phyloP scores from a whole-genome alignment of 1,140 invertebrate genomes.

The Cecropterus lyciades region DNA sequence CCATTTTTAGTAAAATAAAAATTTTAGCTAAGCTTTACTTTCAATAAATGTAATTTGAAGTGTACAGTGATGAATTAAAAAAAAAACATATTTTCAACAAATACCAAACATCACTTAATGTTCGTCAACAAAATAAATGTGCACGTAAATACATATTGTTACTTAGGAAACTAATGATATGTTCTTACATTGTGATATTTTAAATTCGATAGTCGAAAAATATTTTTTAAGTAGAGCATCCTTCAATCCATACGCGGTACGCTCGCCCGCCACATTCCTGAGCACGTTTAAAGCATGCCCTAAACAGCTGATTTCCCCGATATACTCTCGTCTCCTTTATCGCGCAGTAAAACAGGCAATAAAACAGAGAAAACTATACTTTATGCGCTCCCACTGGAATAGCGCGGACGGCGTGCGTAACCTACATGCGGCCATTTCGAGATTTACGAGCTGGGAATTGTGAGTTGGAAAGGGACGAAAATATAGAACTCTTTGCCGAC shows the following conservation, averaged over 20 bases:
- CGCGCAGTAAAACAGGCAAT: slow-evolving; percentile 76
- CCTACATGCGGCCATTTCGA: slow-evolving; percentile 85
- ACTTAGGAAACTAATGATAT: too few relatives aligned
- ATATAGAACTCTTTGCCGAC: slow-evolving; percentile 76
- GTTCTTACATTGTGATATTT: too few relatives aligned
- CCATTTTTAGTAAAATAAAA: too few relatives aligned
- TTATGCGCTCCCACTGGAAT: slow-evolving; percentile 75
- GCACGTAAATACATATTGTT: too few relatives aligned
- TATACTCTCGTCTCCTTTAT: slow-evolving; percentile 81
- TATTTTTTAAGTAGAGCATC: slow-evolving; percentile 67
- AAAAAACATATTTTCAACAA: too few relatives aligned
- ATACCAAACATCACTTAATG: too few relatives aligned
- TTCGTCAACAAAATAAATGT: too few relatives aligned
- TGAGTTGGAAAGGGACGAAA: slow-evolving; percentile 81
- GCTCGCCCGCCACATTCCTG: slow-evolving; percentile 81
- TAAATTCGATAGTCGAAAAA: slow-evolving; percentile 13
- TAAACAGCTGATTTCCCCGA: slow-evolving; percentile 82
- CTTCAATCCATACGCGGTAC: slow-evolving; percentile 57
- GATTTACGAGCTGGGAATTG: slow-evolving; percentile 86
- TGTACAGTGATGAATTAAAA: too few relatives aligned
- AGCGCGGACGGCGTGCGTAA: slow-evolving; percentile 80
- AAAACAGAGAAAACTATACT: slow-evolving; percentile 84
- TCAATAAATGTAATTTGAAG: too few relatives aligned
- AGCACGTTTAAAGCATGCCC: slow-evolving; percentile 82
- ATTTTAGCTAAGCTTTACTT: too few relatives aligned